Evolutionary conservation across 2,888 invertebrate genomes (phyloP), one percentile per base, ranked within the genome.

Genomic region (Drosophila fungiperda): DNA sequence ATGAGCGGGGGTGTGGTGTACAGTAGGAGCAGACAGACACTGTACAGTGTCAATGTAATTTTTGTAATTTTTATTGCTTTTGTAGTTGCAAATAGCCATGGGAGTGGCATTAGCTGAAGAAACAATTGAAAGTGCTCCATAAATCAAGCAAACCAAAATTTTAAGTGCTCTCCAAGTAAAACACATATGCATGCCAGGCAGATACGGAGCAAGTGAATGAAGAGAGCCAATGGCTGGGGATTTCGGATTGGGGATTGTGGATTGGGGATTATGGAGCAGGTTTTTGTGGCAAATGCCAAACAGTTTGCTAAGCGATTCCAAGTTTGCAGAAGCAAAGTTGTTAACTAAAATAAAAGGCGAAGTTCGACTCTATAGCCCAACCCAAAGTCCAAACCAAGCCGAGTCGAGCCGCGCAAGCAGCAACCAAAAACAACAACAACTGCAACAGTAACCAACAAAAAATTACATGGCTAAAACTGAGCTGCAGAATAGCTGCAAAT

Each of bases 101-200:
- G 65, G 72, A 71, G 45, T 66, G 72, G 70, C 63, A 69, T 72
- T 76, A 64, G 77, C 67, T 66, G 65, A 52, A 66, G 70, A 80
- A 77, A 83, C 87, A 86, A 78, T 87, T 89, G 85, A 86, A 89
- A 89, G 89, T 83, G 82, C 87, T 65, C 74, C 83, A 89, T 86
- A 86, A 86, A 86, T 86, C 86, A 86, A 75, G 68, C 70, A 71
- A 66, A 58, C 76, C 61, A 72, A 80, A 80, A 89, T 70, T 87
- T 83, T 89, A 89, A 89, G 84, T 87, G 90, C 89, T 83, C 81
- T 90, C 84, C 58, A 73, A 82, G 73, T 76, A 82, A 45, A 45
- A 53, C 82, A 65, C 78, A 78, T 81, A 69, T 69, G 68, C 64
- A 68, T 67, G 68, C 64, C 29, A 36, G 57, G 57, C n/a, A 15